Base-by-base conservation (phyloP, 1,140 invertebrate genomes). In the Orius insidiosus region DNA sequence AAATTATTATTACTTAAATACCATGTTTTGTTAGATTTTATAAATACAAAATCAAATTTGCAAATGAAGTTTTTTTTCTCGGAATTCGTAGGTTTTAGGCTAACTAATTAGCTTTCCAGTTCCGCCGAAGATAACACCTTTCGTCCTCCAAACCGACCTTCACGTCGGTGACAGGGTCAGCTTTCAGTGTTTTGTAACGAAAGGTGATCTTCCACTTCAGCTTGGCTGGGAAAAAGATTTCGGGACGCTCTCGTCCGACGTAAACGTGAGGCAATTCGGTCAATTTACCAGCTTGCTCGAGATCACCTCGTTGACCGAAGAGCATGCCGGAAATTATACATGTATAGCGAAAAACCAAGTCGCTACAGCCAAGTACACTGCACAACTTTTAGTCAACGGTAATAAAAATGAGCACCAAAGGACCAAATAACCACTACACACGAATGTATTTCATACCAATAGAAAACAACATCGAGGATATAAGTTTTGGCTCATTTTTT, bases 151-250 rank as follows among this genome's bases (percentile, higher is more conserved):
- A 56, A 62, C 66, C 59, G 67, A 66, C 63, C 62, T 72, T 64
- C 64, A 69, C 61, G 64, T 72, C 60, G 73, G 72, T 39, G 71
- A 73, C 57, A 67, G 75, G 57, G 74, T 74, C 56, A 74, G 74
- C 56, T 66, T 80, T 57, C 68, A 73, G 51, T 77, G 74, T 62
- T 66, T 73, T 49, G 68, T 75, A 51, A 71, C 66, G 52, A 73
- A 70, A 56, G 76, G 77, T 48, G 76, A 78, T 59, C 62, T 74
- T 50, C 76, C 76, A 30, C 65, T 80, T n/a, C 65, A 66, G 54
- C 75, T 83, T 56, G 66, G 64, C 42, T 82, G 79, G 78, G 65
- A 71, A n/a, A 79, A 79, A 67, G 74, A 79, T 63, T 71, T 69
- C 34, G 54, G 48, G 38, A 59, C 63, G 47, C 57, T 59, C 43